Evolutionary conservation across 2,113 vertebrate species (phyloP).

Genomic region (Nerophis lumbriciformis): DNA sequence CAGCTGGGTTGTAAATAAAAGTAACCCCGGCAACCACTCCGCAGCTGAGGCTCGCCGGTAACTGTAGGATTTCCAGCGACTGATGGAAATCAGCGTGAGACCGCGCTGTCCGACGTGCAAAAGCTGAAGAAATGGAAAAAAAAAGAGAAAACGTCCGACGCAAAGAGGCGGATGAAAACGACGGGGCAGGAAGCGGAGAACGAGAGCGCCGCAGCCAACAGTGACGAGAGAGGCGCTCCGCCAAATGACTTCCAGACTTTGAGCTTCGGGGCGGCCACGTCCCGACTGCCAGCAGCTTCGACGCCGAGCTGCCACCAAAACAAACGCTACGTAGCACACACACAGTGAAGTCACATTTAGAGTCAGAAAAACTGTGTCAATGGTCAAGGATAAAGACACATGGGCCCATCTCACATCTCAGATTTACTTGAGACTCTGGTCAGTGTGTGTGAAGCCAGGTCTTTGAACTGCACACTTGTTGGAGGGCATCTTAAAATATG

Average conservation of each 20-base stretch:
- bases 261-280: conserved; percentile 13
- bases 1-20: background rate
- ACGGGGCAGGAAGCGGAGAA: background rate
- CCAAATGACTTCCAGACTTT: conserved; percentile 46
- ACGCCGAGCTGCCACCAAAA: conserved; percentile 18
- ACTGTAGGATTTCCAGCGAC: background rate
- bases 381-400: background rate
- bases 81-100: background rate
- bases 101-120: background rate
- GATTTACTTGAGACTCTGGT: too few species aligned
- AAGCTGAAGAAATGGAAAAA: conserved; percentile 11
- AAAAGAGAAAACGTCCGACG: conserved; percentile 1
- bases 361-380: background rate
- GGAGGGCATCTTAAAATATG: too few species aligned
- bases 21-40: background rate
- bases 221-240: background rate
- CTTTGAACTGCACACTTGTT: too few species aligned
- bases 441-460: too few species aligned
- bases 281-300: conserved; percentile 29
- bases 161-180: conserved; percentile 4
- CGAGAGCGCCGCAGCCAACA: background rate
- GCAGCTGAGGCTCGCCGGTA: background rate
- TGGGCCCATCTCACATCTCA: too few species aligned
- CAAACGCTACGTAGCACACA: background rate
- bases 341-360: background rate